A percentile compares a stretch with the other conserved stretches of the same genome.
These are phyloP conservation scores for Brachystomella parvula DNA, from an alignment of 1,140 invertebrate genomes.

Conservation along the genomic window DNA sequence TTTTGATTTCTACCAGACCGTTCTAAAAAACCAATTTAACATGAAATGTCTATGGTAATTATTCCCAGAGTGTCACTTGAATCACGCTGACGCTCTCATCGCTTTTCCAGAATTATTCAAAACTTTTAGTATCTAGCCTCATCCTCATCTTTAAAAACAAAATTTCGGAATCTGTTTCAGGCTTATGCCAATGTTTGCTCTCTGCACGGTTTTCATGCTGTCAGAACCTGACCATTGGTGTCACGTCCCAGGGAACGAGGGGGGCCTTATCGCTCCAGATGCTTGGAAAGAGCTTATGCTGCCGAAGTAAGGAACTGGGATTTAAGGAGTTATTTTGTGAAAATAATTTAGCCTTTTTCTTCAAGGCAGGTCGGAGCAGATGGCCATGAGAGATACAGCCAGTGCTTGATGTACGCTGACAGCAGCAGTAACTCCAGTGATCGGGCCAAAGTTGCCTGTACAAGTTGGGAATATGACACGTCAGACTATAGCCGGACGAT, in stretches of 20 bases:
- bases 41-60: too few relatives aligned
- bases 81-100: too few relatives aligned
- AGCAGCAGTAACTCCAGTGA: too few relatives aligned
- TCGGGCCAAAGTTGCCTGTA: neutral
- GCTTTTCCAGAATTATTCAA: too few relatives aligned
- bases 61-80: too few relatives aligned
- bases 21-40: too few relatives aligned
- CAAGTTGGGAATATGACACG: conserved; percentile 17
- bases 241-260: conserved; percentile 15
- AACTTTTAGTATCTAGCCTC: too few relatives aligned
- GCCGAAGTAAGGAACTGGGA: conserved; percentile 6
- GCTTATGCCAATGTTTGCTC: conserved; percentile 18
- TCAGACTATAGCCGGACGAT: conserved; percentile 20
- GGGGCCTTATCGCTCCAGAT: neutral
- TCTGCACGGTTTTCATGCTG: conserved; percentile 22
- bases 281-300: conserved; percentile 19
- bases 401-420: conserved; percentile 15
- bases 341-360: neutral
- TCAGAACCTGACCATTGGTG: conserved; percentile 28
- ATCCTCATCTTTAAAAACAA: too few relatives aligned
- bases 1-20: too few relatives aligned
- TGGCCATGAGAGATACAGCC: neutral
- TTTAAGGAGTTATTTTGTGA: neutral
- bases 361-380: conserved; percentile 2
- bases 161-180: too few relatives aligned